Conservation (phyloP, 2,888 invertebrate species). For the Clanis bilineata region DNA sequence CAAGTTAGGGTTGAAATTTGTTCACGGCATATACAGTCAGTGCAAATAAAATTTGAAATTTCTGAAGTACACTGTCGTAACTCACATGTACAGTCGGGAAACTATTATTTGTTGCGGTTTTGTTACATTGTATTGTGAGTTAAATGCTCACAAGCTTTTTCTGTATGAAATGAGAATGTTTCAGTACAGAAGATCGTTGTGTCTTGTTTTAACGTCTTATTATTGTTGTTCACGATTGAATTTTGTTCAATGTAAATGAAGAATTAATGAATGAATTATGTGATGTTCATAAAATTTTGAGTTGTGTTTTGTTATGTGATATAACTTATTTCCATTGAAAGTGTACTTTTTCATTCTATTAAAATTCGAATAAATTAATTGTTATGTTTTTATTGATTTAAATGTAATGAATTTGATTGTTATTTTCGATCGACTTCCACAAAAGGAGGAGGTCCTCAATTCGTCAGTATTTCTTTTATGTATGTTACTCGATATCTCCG, state of each 20-base stretch:
- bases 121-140: slow-evolving; percentile 68
- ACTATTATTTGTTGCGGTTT: slow-evolving; percentile 77
- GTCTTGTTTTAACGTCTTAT: not conserved
- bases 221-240: slow-evolving; percentile 5
- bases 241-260: not conserved
- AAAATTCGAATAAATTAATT: too few relatives aligned
- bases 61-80: slow-evolving; percentile 70
- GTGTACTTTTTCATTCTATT: too few relatives aligned
- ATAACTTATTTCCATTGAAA: too few relatives aligned
- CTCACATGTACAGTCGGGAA: slow-evolving; percentile 69
- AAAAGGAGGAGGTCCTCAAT: too few relatives aligned
- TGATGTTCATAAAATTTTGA: not conserved
- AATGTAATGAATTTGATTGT: too few relatives aligned
- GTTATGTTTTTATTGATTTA: too few relatives aligned
- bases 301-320: too few relatives aligned
- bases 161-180: slow-evolving; percentile 53
- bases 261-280: not conserved
- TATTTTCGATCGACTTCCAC: too few relatives aligned
- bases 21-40: not conserved
- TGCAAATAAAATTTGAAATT: slow-evolving; percentile 32
- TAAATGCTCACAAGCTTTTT: slow-evolving; percentile 61
- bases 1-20: not conserved
- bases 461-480: too few relatives aligned
- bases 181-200: slow-evolving; percentile 39
- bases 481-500: too few relatives aligned